Base-by-base conservation (phyloP, 2,888 invertebrate genomes). In the Halictus quadricinctus region DNA sequence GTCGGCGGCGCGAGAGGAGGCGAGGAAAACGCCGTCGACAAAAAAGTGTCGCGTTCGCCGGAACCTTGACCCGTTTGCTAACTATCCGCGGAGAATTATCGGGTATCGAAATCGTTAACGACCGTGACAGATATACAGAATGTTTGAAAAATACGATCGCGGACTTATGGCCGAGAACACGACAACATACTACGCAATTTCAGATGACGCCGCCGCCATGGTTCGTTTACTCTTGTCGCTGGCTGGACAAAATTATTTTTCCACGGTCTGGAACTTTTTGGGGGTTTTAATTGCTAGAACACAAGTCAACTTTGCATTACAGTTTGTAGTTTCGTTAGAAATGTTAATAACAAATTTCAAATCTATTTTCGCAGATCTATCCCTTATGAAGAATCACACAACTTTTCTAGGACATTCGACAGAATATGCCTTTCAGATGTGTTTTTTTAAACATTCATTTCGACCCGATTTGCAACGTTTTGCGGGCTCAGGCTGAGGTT, bases 41-140 rank as follows among this genome's bases (percentile, higher is more conserved):
- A 73, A 81, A 84, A 83, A 85, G 75, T 83, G 46, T 70, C 74
- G 64, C 64, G 36, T 70, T 36, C 29, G 70, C 74, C 64, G 15
- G 79, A 72, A 79, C 87, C 86, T 86, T 86, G 86, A 86, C 79
- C 87, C 66, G 75, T 69, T 86, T 86, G 54, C 15, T 13, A 66
- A 77, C 25, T 3, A 15, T 72, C 21, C 18, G 15, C n/a, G n/a
- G 25, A 25, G 18, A 43, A 64, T 41, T 48, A 54, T 54, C 46
- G n/a, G 50, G 10, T 81, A n/a, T 81, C 25, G 43, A 64, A 43
- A 46, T 43, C 18, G 36, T 29, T n/a, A 21, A 41, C 7, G 25
- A n/a, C 60, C 36, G 10, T 18, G 58, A 60, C 15, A 50, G 15
- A n/a, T 15, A 10, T 41, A 36, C 36, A 70, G 41, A 21, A 70